Evolutionary conservation across 2,888 invertebrate genomes (phyloP).

Genomic region (Caenorhabditis zanzibari): DNA sequence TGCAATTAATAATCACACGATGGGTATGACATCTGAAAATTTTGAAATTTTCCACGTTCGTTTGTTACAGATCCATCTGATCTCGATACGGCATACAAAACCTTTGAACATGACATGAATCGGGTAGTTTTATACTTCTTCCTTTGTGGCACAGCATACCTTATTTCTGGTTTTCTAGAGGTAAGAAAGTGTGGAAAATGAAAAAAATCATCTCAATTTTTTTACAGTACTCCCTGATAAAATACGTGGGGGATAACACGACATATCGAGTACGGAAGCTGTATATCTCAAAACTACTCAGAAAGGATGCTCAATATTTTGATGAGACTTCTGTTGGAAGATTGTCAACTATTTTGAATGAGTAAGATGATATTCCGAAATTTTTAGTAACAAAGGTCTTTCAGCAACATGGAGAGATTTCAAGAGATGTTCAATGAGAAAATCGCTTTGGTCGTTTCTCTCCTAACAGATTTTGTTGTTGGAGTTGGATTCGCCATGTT

Average conservation of each 20-base stretch:
- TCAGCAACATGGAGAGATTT: constrained; percentile 79
- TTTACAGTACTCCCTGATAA: constrained; percentile 79
- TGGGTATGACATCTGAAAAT: constrained; percentile 15
- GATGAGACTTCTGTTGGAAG: constrained; percentile 85
- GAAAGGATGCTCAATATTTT: constrained; percentile 84
- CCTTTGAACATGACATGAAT: constrained; percentile 50
- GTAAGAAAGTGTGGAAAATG: not conserved
- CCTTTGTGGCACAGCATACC: constrained; percentile 33
- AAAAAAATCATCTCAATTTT: not conserved
- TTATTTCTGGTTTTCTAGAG: constrained; percentile 50
- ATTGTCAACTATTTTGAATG: constrained; percentile 85
- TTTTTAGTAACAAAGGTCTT: constrained; percentile 4
- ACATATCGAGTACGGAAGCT: constrained; percentile 84
- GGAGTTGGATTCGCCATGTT: constrained; percentile 72
- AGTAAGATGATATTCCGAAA: constrained; percentile 82
- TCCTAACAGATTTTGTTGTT: constrained; percentile 57
- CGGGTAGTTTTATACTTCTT: constrained; percentile 44
- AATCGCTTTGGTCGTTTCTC: constrained; percentile 73
- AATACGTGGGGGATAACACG: constrained; percentile 84
- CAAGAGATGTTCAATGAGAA: constrained; percentile 80
- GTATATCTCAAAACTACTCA: constrained; percentile 84
- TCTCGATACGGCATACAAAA: constrained; percentile 49
- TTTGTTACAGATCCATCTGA: constrained; percentile 51
- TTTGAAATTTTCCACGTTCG: not conserved
- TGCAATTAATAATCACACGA: constrained; percentile 50